These are phyloP conservation scores for Parauchenoglanis punctatus DNA, from an alignment of 2,797 vertebrate genomes.

Conservation along the genomic window DNA sequence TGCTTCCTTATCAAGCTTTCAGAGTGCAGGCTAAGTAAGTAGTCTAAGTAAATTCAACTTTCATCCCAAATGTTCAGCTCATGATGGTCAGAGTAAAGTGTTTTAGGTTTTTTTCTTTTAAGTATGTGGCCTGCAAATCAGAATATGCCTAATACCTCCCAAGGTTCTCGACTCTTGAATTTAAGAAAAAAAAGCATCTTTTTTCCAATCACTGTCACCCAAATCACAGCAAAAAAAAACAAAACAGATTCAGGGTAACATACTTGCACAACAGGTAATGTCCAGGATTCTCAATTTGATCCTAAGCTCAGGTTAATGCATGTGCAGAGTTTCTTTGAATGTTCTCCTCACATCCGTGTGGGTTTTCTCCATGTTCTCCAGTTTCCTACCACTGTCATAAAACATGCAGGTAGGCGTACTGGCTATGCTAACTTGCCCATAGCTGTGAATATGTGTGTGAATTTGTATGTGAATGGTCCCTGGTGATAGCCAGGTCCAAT, in stretches of 20 bases:
- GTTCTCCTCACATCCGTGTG: not conserved
- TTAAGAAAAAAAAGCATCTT: not conserved
- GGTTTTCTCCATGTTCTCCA: not conserved
- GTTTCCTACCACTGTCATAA: not conserved
- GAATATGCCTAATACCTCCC: not conserved
- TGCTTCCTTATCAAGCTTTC: constrained; percentile 35
- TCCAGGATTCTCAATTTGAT: not conserved
- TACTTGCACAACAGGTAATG: not conserved
- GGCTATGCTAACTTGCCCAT: not conserved
- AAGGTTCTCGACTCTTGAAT: not conserved
- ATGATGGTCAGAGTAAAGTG: not conserved
- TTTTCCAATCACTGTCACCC: not conserved
- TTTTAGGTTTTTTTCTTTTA: not conserved
- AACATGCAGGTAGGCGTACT: not conserved
- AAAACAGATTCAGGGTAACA: not conserved
- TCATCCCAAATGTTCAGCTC: constrained; percentile 17
- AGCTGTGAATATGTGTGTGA: not conserved
- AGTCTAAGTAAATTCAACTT: not conserved
- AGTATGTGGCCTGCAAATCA: not conserved
- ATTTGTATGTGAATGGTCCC: not conserved
- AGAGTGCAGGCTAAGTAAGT: constrained; percentile 34
- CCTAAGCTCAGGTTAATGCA: not conserved
- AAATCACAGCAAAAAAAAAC: not conserved
- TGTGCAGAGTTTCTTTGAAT: not conserved
- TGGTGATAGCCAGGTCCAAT: not conserved